Conservation (phyloP, 2,797 vertebrate species). For the Enteromius trimaculatus region DNA sequence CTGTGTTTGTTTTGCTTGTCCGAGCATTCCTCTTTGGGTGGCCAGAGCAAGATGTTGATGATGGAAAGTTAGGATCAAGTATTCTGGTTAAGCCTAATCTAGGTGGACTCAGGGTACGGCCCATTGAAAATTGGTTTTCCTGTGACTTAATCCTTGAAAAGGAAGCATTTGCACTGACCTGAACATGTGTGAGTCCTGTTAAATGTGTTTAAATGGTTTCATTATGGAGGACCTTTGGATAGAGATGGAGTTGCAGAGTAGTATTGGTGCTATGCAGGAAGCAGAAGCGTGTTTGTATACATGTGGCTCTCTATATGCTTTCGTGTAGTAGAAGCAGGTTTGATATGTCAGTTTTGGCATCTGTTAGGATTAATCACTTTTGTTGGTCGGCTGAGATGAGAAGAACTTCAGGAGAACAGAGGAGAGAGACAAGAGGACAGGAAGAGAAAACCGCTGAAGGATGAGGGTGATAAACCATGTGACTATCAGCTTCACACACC, state of each 20-base stretch:
- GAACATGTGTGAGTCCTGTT: not conserved
- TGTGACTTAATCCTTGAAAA: conserved; percentile 5
- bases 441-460: not conserved
- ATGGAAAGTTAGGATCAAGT: not conserved
- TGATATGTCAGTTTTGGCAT: not conserved
- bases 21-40: not conserved
- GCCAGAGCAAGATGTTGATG: conserved; percentile 10
- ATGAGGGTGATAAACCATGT: not conserved
- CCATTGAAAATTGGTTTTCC: conserved; percentile 6
- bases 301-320: not conserved
- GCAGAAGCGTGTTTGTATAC: not conserved
- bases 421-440: conserved; percentile 3
- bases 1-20: conserved; percentile 19
- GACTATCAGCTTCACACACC: conserved; percentile 30
- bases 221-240: not conserved
- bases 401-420: conserved; percentile 16
- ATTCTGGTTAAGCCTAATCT: not conserved
- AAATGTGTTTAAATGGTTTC: not conserved
- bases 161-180: not conserved
- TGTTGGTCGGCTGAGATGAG: not conserved
- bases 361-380: conserved; percentile 16
- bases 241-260: not conserved
- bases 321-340: conserved; percentile 12
- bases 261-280: not conserved
- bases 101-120: not conserved